Conservation (phyloP, 2,888 invertebrate species). For the Nemoura dubitans region DNA sequence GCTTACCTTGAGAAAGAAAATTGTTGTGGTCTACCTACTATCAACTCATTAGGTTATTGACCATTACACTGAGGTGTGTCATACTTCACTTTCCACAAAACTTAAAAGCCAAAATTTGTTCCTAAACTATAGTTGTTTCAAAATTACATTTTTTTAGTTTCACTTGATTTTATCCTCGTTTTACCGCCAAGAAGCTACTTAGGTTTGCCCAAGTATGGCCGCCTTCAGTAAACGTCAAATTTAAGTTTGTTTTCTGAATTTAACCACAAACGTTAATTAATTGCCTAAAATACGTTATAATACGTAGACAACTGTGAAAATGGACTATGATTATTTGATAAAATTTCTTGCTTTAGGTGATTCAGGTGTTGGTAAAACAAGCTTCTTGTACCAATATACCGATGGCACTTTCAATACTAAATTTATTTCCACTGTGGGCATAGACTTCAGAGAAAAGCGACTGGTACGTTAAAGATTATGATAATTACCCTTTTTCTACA, state of each 20-base stretch:
- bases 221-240: neutral
- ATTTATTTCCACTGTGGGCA: constrained; percentile 96
- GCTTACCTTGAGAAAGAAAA: too few relatives aligned
- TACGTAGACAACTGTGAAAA: constrained; percentile 53
- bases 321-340: constrained; percentile 92
- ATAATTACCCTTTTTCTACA: too few relatives aligned
- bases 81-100: too few relatives aligned
- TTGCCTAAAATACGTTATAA: neutral
- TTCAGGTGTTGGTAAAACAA: constrained; percentile 97
- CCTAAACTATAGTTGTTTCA: too few relatives aligned
- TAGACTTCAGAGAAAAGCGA: constrained; percentile 96
- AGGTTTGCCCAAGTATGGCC: neutral
- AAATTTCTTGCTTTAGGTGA: constrained; percentile 96
- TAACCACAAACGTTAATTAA: neutral
- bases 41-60: too few relatives aligned
- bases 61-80: too few relatives aligned
- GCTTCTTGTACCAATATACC: constrained; percentile 94
- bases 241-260: neutral
- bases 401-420: constrained; percentile 91
- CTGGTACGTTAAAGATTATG: constrained; percentile 69
- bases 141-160: too few relatives aligned
- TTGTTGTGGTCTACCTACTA: too few relatives aligned
- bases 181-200: too few relatives aligned
- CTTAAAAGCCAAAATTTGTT: too few relatives aligned
- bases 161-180: neutral